These are phyloP conservation scores for Anoura caudifer DNA, from an alignment of 2,113 vertebrate species.

Conservation along the genomic window DNA sequence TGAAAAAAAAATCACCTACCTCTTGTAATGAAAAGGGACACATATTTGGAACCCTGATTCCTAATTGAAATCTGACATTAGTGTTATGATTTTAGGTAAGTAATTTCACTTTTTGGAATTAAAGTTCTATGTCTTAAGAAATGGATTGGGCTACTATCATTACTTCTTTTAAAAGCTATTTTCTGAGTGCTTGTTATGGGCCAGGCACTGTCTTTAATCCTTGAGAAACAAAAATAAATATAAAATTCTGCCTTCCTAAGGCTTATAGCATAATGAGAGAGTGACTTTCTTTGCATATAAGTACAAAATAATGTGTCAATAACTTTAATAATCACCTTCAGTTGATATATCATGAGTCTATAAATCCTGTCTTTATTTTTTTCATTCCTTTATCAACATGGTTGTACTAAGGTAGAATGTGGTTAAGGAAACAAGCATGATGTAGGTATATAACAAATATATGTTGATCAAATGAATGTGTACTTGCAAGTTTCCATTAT, in stretches of 20 bases:
- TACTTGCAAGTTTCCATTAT: background rate
- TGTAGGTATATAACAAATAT: background rate
- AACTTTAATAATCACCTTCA: background rate
- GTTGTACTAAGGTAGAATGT: background rate
- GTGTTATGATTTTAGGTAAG: background rate
- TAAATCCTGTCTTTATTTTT: background rate
- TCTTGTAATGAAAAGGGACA: background rate
- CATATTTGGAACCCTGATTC: background rate
- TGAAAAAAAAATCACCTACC: background rate
- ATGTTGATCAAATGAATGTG: background rate
- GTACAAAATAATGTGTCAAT: background rate
- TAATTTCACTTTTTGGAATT: background rate
- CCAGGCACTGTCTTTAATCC: background rate
- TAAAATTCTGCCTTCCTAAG: background rate
- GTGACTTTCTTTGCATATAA: background rate
- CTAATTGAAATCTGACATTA: background rate
- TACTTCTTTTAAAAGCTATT: background rate
- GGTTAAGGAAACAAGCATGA: background rate
- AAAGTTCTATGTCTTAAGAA: background rate
- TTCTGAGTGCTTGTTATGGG: background rate
- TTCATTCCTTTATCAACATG: background rate
- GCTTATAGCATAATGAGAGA: background rate
- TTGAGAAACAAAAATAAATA: background rate
- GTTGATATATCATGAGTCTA: background rate
- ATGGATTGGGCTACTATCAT: background rate